Evolutionary conservation across 2,113 vertebrate species (phyloP).

Genomic region (Colius striatus): DNA sequence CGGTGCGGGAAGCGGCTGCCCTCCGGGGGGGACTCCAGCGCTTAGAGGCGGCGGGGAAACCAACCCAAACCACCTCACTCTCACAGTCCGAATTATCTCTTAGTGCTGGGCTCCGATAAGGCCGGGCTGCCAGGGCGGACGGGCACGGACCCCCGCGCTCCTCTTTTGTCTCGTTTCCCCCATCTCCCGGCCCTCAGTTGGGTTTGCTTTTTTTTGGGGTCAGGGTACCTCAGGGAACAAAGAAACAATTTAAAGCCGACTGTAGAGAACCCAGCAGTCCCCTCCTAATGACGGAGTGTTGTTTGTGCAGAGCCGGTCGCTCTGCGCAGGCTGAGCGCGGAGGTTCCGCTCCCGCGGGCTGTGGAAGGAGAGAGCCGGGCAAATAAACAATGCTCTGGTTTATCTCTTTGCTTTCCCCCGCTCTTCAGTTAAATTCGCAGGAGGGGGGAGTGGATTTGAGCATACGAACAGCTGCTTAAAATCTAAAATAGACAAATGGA

Average conservation of each 20-base stretch:
- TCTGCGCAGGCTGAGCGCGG: background rate
- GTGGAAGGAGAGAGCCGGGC: background rate
- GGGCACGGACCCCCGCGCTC: background rate
- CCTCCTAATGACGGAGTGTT: background rate
- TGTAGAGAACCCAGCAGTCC: background rate
- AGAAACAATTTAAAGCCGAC: background rate
- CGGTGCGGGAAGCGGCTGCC: background rate
- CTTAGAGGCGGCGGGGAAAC: background rate
- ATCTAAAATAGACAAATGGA: slow-evolving; percentile 59
- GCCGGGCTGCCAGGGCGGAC: background rate
- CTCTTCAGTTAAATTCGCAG: background rate
- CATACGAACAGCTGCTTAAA: slow-evolving; percentile 60
- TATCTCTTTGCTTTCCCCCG: slow-evolving; percentile 23
- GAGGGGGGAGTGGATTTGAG: background rate
- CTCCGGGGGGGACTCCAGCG: background rate
- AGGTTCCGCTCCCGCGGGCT: background rate
- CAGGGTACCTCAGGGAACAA: background rate
- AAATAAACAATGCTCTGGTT: slow-evolving; percentile 55
- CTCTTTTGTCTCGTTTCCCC: background rate
- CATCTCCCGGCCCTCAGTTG: background rate
- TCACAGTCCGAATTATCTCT: slow-evolving; percentile 48
- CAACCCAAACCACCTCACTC: background rate
- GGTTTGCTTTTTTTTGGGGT: background rate
- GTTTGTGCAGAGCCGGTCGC: background rate
- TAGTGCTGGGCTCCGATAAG: slow-evolving; percentile 39